Evolutionary conservation across 2,888 invertebrate species (phyloP), one percentile per base, ranked within the genome.

Genomic region (Tridacna crocea): DNA sequence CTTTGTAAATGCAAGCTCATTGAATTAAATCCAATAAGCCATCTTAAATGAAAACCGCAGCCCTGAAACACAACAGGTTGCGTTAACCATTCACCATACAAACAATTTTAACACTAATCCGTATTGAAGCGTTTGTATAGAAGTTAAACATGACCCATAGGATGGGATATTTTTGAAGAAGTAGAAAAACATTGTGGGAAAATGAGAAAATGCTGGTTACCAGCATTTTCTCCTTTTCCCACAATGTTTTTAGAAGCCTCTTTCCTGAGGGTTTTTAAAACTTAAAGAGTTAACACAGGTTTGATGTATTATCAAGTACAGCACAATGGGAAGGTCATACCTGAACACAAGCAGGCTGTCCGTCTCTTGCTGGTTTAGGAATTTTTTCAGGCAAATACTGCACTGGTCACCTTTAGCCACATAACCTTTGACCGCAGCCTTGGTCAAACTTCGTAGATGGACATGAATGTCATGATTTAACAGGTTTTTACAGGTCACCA

Each of bases 401-500:
- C 95, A 95, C 82, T 83, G 81, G 27, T 93, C 92, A 24, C 89
- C 88, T 48, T 91, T 85, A 13, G 93, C 93, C 8, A 93, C 89
- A 74, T 94, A 92, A 0, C 94, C 95, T 77, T 92, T 92, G 68
- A 90, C 91, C 13, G 94, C 93, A 26, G 93, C 91, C n/a, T 91
- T 88, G 13, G 93, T 92, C 74, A 94, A 88, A 55, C 92, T 91
- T 24, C 91, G 88, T 78, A 95, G 88, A 74, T 94, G 94, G 0
- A 90, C 79, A 82, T 93, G 97, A 74, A 97, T 95, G 94, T 97
- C 97, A 76, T 96, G 95, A 88, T 97, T 96, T 63, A 97, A 95
- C 63, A 97, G 94, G 84, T 96, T 96, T 68, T 96, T 96, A 6
- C 96, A 96, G 0, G 96, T 96, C 87, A 96, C 95, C 88, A 97